phyloP scores from a whole-genome alignment of 2,888 invertebrate genomes.

The Halictus ligatus region DNA sequence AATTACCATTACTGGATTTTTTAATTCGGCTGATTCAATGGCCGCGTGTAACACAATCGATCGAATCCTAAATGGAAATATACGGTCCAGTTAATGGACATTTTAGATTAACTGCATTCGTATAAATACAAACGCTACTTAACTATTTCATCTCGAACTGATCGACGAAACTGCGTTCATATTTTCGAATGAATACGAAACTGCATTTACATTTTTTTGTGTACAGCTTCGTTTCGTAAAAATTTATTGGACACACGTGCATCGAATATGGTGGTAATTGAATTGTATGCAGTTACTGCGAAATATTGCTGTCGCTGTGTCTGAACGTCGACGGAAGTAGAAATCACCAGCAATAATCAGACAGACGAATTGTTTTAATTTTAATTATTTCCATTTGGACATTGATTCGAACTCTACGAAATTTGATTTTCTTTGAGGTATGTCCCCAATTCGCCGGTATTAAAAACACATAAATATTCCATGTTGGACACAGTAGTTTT shows the following conservation, averaged over 20 bases:
- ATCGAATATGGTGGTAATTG: not conserved
- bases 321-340: not conserved
- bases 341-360: not conserved
- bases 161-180: not conserved
- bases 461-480: not conserved
- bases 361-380: not conserved
- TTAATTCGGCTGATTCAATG: not conserved
- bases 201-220: not conserved
- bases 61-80: not conserved
- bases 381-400: not conserved
- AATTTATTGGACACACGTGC: not conserved
- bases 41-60: not conserved
- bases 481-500: not conserved
- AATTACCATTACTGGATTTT: not conserved
- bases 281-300: not conserved
- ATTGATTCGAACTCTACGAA: not conserved
- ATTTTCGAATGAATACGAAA: not conserved
- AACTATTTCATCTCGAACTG: conserved; percentile 2
- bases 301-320: not conserved
- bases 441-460: too few species aligned
- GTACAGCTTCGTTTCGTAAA: not conserved
- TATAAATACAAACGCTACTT: not conserved
- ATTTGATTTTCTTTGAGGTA: too few species aligned
- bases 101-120: not conserved
- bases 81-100: not conserved